Evolutionary conservation across 2,113 vertebrate species (phyloP).

Genomic region (Syngnathus scovelli): DNA sequence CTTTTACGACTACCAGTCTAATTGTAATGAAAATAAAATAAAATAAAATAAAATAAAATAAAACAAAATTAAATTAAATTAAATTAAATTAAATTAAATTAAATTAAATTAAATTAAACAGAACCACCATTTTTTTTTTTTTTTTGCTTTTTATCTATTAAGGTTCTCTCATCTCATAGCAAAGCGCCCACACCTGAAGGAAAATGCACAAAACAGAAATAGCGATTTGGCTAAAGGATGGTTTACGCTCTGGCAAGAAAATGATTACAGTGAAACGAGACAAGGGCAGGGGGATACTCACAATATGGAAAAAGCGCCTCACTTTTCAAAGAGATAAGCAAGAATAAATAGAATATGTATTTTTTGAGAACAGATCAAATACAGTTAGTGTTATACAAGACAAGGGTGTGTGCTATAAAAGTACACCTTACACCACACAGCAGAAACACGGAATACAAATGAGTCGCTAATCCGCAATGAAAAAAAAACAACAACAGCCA

Average conservation of each 20-base stretch:
- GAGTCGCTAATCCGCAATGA: constrained; percentile 52
- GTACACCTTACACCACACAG: constrained; percentile 18
- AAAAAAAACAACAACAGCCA: constrained; percentile 39
- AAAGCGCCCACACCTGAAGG: no score
- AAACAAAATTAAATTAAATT: no score
- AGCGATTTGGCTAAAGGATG: constrained; percentile 28
- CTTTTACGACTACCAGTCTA: background rate
- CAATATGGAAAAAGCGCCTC: background rate
- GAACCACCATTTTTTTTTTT: no score
- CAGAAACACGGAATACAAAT: constrained; percentile 20
- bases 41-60: no score
- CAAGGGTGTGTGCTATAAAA: constrained; percentile 4
- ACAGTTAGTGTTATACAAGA: constrained; percentile 5
- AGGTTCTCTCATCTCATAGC: background rate
- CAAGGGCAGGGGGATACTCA: constrained; percentile 5
- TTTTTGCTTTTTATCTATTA: constrained; percentile 1
- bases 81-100: no score
- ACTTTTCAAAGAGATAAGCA: constrained; percentile 4
- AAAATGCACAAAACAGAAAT: constrained; percentile 25
- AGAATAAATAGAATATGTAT: constrained; percentile 1
- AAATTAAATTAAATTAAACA: background rate
- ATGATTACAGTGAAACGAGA: constrained; percentile 4
- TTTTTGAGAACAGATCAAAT: background rate
- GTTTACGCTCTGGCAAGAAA: constrained; percentile 21
- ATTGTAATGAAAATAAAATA: no score